These are phyloP conservation scores for Ictalurus furcatus DNA, from an alignment of 2,113 vertebrate genomes.

Conservation along the genomic window DNA sequence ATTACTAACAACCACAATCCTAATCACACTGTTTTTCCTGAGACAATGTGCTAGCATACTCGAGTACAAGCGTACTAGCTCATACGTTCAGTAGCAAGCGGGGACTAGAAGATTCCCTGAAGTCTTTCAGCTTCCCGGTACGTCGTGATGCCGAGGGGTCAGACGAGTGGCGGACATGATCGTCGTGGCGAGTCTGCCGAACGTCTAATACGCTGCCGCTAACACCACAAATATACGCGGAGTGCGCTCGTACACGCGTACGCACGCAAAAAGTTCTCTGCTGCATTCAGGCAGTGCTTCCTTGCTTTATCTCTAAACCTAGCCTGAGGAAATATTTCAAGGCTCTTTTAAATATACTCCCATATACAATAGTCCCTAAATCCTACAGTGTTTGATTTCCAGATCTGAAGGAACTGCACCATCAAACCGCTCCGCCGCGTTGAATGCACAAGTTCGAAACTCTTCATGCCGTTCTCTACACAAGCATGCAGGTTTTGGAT, in stretches of 20 bases:
- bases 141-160: neutral
- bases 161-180: neutral
- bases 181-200: no score
- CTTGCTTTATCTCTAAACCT: neutral
- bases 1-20: neutral
- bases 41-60: neutral
- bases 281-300: neutral
- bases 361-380: neutral
- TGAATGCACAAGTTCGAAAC: neutral
- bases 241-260: no score
- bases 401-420: neutral
- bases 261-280: no score
- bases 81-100: neutral
- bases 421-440: neutral
- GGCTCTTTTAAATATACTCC: neutral
- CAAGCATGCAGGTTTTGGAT: no score
- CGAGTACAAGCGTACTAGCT: neutral
- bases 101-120: neutral
- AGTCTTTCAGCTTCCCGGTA: neutral
- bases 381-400: neutral
- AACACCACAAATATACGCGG: no score
- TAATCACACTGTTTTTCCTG: neutral
- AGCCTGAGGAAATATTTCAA: neutral
- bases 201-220: no score
- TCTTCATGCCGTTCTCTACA: neutral